A percentile compares a stretch with the other conserved stretches of the same genome.
Conservation (phyloP, 1,140 invertebrate genomes). For the Proales similis region DNA sequence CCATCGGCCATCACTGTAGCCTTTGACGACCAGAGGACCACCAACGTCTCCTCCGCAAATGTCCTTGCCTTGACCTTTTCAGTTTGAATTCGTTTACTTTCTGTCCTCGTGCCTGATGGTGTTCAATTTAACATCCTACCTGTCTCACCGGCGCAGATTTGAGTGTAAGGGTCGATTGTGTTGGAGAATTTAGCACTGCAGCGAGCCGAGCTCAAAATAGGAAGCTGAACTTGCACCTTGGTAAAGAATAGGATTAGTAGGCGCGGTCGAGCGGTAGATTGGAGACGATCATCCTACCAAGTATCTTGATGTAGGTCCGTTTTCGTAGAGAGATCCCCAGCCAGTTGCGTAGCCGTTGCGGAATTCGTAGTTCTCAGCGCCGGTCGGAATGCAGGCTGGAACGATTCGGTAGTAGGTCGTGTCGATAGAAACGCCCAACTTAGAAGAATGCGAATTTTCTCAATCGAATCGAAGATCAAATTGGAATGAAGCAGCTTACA, state of each 20-base stretch:
- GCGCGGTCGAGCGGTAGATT: too few species aligned
- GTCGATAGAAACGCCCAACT: not conserved
- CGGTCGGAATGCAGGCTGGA: not conserved
- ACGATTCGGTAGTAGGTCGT: not conserved
- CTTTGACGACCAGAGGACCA: constrained; percentile 33
- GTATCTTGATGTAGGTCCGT: not conserved
- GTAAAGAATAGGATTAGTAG: too few species aligned
- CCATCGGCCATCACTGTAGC: not conserved
- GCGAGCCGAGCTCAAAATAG: constrained; percentile 14
- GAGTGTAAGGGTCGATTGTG: not conserved
- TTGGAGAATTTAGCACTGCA: constrained; percentile 31
- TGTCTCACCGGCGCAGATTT: constrained; percentile 33
- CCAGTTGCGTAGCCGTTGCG: not conserved
- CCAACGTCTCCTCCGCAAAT: constrained; percentile 36
- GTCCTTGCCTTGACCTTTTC: not conserved
- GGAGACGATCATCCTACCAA: too few species aligned
- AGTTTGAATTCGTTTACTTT: not conserved
- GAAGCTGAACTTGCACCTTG: constrained; percentile 33
- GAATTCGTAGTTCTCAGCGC: not conserved
- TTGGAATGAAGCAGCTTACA: not conserved
- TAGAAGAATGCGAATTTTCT: not conserved
- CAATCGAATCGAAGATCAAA: not conserved
- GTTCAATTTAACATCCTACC: too few species aligned
- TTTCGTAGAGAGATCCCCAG: not conserved
- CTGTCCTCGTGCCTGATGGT: not conserved